Percentiles rank a stretch among this genome's conserved stretches.
These are phyloP conservation scores for Syrrhaptes paradoxus DNA, from an alignment of 2,113 vertebrate genomes.

Conservation along the genomic window DNA sequence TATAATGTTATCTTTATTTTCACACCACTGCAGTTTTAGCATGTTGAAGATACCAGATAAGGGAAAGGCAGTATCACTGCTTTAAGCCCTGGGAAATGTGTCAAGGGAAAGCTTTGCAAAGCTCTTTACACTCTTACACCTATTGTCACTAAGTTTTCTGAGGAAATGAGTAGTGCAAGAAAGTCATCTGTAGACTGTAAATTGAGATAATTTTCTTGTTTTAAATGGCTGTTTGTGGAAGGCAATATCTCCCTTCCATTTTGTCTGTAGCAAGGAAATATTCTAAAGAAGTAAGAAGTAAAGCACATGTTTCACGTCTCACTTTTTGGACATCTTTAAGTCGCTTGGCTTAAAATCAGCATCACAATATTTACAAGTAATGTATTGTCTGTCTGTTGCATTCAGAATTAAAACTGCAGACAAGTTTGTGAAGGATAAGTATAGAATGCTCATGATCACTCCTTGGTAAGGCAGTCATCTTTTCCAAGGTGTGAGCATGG, in stretches of 20 bases:
- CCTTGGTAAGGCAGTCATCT: constrained; percentile 51
- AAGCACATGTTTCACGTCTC: neutral
- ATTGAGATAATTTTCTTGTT: neutral
- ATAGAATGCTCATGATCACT: constrained; percentile 29
- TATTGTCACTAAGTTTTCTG: neutral
- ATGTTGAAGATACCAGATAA: neutral
- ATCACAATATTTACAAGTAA: constrained; percentile 33
- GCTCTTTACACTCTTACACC: neutral
- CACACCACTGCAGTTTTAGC: neutral
- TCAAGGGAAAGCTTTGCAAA: neutral
- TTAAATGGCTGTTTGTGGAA: neutral
- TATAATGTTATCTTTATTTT: neutral
- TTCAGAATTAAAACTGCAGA: constrained; percentile 1
- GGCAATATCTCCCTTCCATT: neutral
- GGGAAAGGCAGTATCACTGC: neutral
- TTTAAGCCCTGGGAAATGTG: neutral
- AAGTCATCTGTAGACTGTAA: neutral
- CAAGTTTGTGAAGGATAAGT: constrained; percentile 73
- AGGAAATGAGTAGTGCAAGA: neutral
- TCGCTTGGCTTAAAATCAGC: neutral
- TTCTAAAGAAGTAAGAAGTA: neutral
- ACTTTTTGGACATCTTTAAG: neutral
- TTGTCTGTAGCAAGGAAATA: neutral
- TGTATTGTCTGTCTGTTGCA: neutral
- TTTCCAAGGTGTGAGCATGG: constrained; percentile 67